Evolutionary conservation across 2,888 invertebrate species (phyloP), one percentile per base, ranked within the genome.

Genomic region (Metellina segmentata): DNA sequence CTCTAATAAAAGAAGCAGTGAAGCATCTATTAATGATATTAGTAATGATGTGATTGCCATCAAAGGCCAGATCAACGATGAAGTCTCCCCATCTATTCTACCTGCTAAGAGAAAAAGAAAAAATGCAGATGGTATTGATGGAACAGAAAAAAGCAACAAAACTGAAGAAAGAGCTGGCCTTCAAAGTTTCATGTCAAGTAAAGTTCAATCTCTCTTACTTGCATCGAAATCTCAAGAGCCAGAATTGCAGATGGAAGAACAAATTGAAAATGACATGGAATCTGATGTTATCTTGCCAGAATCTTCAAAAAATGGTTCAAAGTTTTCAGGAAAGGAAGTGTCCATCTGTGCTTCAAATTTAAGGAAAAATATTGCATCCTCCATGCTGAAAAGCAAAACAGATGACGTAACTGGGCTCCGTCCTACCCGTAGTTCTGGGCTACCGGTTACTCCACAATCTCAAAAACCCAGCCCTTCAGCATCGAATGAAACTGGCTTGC

Each of bases 141-240:
- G 49, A 13, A 19, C 13, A 61, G 34, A 34, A 34, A 34, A 34
- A 34, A 74, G 7, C 19, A 82, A 71, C 9, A 91, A 82, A 77
- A 61, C 16, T 71, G 77, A 49, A 34, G 81, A 71, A 5, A 83
- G 51, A 34, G 78, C 52, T 74, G 70, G 52, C 34, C 49, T 91
- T 0, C 91, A 91, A 9, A 70, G 70, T 48, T 83, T 82, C 6
- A 91, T 91, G 91, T 91, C 86, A 34, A 91, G 82, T 71, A 91
- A 91, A 79, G 91, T 91, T 52, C 87, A 91, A n/a, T 87, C 91
- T n/a, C 82, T 91, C 7, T 71, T 91, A 13, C 87, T 87, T 16
- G 72, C 74, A 13, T 70, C 86, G 0, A 85, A 79, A 72, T 78
- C 83, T 72, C 79, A 52, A 20, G 48, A 70, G n/a, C 69, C 52